Base-by-base conservation (phyloP, 2,888 invertebrate genomes). In the Andrena trimmerana region DNA sequence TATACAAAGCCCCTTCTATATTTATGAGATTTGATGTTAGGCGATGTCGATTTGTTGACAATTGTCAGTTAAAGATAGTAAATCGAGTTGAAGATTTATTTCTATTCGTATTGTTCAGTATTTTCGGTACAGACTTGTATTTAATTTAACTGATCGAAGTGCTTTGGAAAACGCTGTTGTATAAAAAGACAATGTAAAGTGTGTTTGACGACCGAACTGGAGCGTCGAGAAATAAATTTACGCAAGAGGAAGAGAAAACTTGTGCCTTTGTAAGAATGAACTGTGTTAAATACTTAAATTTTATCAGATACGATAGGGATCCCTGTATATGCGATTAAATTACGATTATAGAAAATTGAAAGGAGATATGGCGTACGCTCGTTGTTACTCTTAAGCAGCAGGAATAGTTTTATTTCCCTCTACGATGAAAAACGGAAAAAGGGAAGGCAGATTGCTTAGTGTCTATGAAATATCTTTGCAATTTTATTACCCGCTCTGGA, bases 201-300 rank as follows among this genome's bases (percentile, higher is more conserved):
- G 33, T 50, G 42, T 69, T 70, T 60, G 50, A 10, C 24, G 29
- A 76, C 52, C 29, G 68, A 71, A 13, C 29, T 36, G 60, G 77
- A 71, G 74, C 77, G 59, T 52, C 29, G 50, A 31, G 57, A 65
- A 60, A 65, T 16, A 42, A 29, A 65, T 81, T 84, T 85, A 59
- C 29, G 52, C 68, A 67, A 81, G 70, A 72, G 62, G 52, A 66
- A 73, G 73, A 27, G 57, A 63, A 89, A 84, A 89, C 80, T 90
- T 81, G 90, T 90, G 90, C 90, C 90, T 90, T 90, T 89, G 88
- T 76, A 67, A 89, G 76, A 81, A 86, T 88, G 78, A 81, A 72
- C 79, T 76, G 73, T 77, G 63, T 86, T 81, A 88, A 83, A 80
- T 88, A 62, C 68, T 83, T 71, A 78, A 63, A 71, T 79, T 83